A percentile compares a stretch with the other conserved stretches of the same genome.
phyloP scores from a whole-genome alignment of 2,888 invertebrate species.

The Meganola albula region DNA sequence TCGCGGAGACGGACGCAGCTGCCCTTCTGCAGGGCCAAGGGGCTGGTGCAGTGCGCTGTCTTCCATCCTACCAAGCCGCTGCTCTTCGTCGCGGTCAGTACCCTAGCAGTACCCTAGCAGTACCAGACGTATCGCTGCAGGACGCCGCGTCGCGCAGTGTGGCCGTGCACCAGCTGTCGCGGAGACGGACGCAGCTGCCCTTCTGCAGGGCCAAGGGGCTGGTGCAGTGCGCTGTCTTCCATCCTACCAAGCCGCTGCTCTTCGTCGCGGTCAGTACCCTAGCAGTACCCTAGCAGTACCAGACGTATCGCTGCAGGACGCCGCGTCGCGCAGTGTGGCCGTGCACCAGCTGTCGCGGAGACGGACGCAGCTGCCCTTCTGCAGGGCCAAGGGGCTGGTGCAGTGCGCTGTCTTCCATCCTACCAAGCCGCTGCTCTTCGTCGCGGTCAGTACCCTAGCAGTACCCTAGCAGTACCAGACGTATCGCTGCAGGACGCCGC shows the following conservation, averaged over 20 bases:
- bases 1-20: conserved; percentile 92
- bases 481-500: conserved; percentile 91
- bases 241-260: conserved; percentile 92
- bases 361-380: conserved; percentile 93
- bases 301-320: background rate
- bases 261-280: conserved; percentile 87
- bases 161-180: conserved; percentile 95
- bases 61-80: conserved; percentile 96
- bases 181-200: conserved; percentile 92
- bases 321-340: conserved; percentile 88
- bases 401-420: conserved; percentile 98
- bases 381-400: conserved; percentile 91
- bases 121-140: too few relatives aligned
- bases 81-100: conserved; percentile 87
- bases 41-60: conserved; percentile 91
- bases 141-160: conserved; percentile 91
- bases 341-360: conserved; percentile 96
- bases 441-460: conserved; percentile 81
- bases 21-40: conserved; percentile 93
- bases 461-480: too few relatives aligned
- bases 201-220: conserved; percentile 93
- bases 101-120: too few relatives aligned
- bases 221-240: conserved; percentile 95
- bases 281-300: too few relatives aligned
- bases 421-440: conserved; percentile 91